Evolutionary conservation across 2,888 invertebrate species (phyloP).

Genomic region (Pteria penguin): DNA sequence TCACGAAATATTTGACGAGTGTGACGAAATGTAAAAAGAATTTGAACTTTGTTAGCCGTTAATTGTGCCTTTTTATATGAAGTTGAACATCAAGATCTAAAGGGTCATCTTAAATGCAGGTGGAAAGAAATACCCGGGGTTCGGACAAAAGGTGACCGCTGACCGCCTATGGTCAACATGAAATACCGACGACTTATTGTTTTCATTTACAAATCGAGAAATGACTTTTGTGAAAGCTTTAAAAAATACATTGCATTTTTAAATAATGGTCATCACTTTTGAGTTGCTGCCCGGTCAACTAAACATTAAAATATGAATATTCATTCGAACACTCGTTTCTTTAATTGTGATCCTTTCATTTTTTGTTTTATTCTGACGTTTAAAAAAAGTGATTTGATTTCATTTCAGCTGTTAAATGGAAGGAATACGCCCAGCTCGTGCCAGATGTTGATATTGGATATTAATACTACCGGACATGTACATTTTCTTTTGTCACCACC

Average conservation of each 20-base stretch:
- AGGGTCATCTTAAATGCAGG: conserved; percentile 23
- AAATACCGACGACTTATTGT: conserved; percentile 20
- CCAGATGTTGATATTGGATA: conserved; percentile 40
- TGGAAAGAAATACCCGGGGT: conserved; percentile 29
- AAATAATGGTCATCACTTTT: conserved; percentile 37
- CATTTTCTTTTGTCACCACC: neutral
- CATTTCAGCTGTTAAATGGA: conserved; percentile 32
- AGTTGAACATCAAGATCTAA: neutral
- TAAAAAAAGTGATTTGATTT: conserved; percentile 34
- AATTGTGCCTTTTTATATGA: neutral
- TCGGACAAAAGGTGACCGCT: conserved; percentile 41
- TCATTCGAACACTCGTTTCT: conserved; percentile 37
- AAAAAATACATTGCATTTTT: conserved; percentile 26
- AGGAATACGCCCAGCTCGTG: conserved; percentile 41
- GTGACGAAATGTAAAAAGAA: neutral
- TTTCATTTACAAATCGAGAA: conserved; percentile 30
- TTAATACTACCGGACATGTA: conserved; percentile 21
- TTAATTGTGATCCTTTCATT: conserved; percentile 28
- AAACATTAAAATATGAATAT: conserved; percentile 43
- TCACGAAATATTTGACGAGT: neutral
- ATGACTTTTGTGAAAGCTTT: conserved; percentile 26
- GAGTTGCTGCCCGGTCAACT: conserved; percentile 34
- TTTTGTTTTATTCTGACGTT: conserved; percentile 37
- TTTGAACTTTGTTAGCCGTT: neutral
- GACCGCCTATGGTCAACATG: conserved; percentile 37